phyloP scores from a whole-genome alignment of 1,140 invertebrate genomes.

The Scaptodrosophila lebanonensis region DNA sequence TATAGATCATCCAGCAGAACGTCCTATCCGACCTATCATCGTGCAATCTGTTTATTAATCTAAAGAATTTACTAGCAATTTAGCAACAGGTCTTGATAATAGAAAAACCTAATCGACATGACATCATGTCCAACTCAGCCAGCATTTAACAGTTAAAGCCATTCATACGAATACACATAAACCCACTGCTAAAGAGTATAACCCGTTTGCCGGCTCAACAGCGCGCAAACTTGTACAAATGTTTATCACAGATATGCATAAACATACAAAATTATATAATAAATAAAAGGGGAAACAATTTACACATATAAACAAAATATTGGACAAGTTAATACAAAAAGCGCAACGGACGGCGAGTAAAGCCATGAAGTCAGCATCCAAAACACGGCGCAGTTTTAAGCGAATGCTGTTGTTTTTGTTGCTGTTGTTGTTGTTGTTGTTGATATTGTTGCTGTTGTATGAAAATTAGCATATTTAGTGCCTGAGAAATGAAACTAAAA shows the following conservation, averaged over 20 bases:
- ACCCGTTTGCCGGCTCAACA: too few species aligned
- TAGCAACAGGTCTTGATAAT: too few species aligned
- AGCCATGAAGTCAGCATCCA: slow-evolving; percentile 46
- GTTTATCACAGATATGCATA: slow-evolving; percentile 52
- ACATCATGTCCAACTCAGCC: slow-evolving; percentile 24
- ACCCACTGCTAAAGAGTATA: too few species aligned
- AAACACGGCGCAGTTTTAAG: slow-evolving; percentile 14
- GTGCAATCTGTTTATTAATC: slow-evolving; percentile 5
- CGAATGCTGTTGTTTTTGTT: too few species aligned
- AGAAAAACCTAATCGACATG: slow-evolving; percentile 12
- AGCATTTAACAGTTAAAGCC: slow-evolving; percentile 44
- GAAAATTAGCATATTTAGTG: slow-evolving; percentile 55
- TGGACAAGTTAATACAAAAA: neutral
- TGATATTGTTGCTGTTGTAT: slow-evolving; percentile 25
- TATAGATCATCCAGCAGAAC: slow-evolving; percentile 4
- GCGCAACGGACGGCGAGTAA: slow-evolving; percentile 3
- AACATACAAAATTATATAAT: slow-evolving; percentile 26
- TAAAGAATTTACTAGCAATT: slow-evolving; percentile 15
- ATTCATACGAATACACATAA: slow-evolving; percentile 35
- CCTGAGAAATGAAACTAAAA: slow-evolving; percentile 6
- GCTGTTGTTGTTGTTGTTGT: too few species aligned
- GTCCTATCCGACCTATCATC: too few species aligned
- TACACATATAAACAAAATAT: slow-evolving; percentile 7
- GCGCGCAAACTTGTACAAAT: slow-evolving; percentile 33
- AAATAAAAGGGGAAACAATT: slow-evolving; percentile 14